These are phyloP conservation scores for Dastarcus helophoroides DNA, from an alignment of 2,888 invertebrate species.

Conservation along the genomic window DNA sequence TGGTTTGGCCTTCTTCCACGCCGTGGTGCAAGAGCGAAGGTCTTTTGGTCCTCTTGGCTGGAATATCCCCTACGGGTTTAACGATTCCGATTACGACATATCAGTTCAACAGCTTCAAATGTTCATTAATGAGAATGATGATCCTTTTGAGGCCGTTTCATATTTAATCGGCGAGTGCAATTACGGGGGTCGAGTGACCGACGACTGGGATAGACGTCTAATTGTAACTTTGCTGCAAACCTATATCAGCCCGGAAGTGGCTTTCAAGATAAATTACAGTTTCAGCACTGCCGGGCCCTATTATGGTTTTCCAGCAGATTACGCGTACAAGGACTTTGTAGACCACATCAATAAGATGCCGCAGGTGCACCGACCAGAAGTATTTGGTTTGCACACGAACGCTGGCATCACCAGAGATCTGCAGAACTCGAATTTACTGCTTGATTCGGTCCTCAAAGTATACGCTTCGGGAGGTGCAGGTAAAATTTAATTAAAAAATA, in stretches of 20 bases:
- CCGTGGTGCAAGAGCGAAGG: slow-evolving; percentile 67
- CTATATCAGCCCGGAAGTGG: slow-evolving; percentile 59
- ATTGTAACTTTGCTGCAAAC: slow-evolving; percentile 64
- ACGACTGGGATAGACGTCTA: slow-evolving; percentile 72
- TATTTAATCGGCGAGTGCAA: slow-evolving; percentile 83
- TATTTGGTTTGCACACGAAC: slow-evolving; percentile 82
- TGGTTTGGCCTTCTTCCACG: slow-evolving; percentile 76
- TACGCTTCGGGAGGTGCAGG: slow-evolving; percentile 50
- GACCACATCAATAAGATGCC: slow-evolving; percentile 68
- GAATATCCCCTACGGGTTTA: slow-evolving; percentile 78
- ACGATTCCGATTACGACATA: slow-evolving; percentile 77
- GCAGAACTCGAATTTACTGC: slow-evolving; percentile 58
- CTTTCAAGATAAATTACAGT: slow-evolving; percentile 52
- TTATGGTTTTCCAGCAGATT: slow-evolving; percentile 60
- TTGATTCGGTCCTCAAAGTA: slow-evolving; percentile 62
- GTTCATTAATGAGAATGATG: slow-evolving; percentile 68
- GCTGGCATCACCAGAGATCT: slow-evolving; percentile 82
- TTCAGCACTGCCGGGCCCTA: slow-evolving; percentile 45
- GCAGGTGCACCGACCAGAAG: slow-evolving; percentile 67
- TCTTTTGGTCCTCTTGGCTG: slow-evolving; percentile 77
- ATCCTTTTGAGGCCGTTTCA: slow-evolving; percentile 72
- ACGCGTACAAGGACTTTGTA: slow-evolving; percentile 60
- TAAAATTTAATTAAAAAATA: too few species aligned
- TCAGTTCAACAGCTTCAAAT: slow-evolving; percentile 71
- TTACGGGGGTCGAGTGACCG: slow-evolving; percentile 80